Conservation (phyloP, 2,888 invertebrate genomes). For the Cataglyphis rosenhaueri region DNA sequence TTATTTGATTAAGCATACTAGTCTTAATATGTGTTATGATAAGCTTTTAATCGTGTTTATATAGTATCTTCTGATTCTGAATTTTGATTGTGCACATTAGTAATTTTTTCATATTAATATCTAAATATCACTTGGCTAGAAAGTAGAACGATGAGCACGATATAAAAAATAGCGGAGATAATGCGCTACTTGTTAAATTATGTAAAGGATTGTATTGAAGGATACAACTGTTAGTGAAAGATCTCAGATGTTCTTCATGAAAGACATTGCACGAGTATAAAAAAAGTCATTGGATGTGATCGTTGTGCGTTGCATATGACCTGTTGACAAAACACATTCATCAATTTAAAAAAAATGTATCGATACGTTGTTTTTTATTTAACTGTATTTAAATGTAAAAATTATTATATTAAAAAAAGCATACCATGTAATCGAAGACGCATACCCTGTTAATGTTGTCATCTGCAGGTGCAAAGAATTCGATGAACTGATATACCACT, state of each 20-base stretch:
- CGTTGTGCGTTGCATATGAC: conserved; percentile 64
- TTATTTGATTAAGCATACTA: conserved; percentile 21
- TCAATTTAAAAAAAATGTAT: neutral
- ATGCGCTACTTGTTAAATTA: conserved; percentile 27
- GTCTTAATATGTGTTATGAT: neutral
- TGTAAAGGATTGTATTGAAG: conserved; percentile 52
- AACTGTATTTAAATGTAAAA: conserved; percentile 7
- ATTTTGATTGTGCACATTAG: conserved; percentile 9
- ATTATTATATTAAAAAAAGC: conserved; percentile 19
- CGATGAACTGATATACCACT: conserved; percentile 48
- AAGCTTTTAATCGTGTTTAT: conserved; percentile 1
- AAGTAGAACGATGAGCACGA: conserved; percentile 22
- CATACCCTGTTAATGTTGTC: conserved; percentile 61
- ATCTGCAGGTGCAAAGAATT: conserved; percentile 47
- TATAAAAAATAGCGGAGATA: conserved; percentile 13
- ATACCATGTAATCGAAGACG: conserved; percentile 51
- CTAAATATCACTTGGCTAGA: neutral
- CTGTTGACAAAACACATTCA: conserved; percentile 38
- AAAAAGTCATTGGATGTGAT: conserved; percentile 55
- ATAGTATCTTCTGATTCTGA: neutral
- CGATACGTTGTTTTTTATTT: neutral
- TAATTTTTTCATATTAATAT: neutral
- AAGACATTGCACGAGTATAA: conserved; percentile 34
- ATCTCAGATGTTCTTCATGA: conserved; percentile 1
- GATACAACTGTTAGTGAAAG: conserved; percentile 24